Conservation (phyloP, 2,797 vertebrate species). For the Hyperoplus immaculatus region DNA sequence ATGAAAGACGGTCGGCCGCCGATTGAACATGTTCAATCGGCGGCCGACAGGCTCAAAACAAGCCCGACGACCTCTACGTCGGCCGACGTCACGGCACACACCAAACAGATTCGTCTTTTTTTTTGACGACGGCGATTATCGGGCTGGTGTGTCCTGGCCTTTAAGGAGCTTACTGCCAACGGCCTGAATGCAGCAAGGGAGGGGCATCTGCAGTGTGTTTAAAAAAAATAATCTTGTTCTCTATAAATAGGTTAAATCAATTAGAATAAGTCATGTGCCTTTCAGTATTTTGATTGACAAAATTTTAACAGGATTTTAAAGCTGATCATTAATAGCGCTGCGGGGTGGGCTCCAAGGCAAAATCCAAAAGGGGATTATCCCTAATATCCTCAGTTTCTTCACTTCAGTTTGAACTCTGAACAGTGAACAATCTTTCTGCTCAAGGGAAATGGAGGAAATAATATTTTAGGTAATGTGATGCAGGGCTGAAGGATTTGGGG, state of each 20-base stretch:
- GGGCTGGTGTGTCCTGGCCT: too few relatives aligned
- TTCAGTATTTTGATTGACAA: slow-evolving; percentile 29
- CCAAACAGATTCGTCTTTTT: too few relatives aligned
- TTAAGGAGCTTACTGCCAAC: slow-evolving; percentile 68
- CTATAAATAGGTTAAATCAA: slow-evolving; percentile 46
- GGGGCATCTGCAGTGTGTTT: slow-evolving; percentile 43
- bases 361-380: slow-evolving; percentile 20
- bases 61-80: too few relatives aligned
- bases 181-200: slow-evolving; percentile 41
- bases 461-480: neutral
- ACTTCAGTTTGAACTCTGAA: slow-evolving; percentile 2
- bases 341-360: neutral
- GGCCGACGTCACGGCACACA: too few relatives aligned
- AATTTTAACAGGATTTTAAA: slow-evolving; percentile 26
- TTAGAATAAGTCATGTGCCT: slow-evolving; percentile 24
- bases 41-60: too few relatives aligned
- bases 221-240: slow-evolving; percentile 50
- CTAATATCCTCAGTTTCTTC: neutral
- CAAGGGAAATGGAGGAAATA: slow-evolving; percentile 3
- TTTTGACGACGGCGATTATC: too few relatives aligned
- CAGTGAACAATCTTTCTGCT: slow-evolving; percentile 20
- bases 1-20: too few relatives aligned
- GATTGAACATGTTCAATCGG: too few relatives aligned
- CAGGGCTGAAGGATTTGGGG: too few relatives aligned
- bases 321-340: slow-evolving; percentile 11